These are phyloP conservation scores for Hassar affinis DNA, from an alignment of 2,113 vertebrate genomes.

Conservation along the genomic window DNA sequence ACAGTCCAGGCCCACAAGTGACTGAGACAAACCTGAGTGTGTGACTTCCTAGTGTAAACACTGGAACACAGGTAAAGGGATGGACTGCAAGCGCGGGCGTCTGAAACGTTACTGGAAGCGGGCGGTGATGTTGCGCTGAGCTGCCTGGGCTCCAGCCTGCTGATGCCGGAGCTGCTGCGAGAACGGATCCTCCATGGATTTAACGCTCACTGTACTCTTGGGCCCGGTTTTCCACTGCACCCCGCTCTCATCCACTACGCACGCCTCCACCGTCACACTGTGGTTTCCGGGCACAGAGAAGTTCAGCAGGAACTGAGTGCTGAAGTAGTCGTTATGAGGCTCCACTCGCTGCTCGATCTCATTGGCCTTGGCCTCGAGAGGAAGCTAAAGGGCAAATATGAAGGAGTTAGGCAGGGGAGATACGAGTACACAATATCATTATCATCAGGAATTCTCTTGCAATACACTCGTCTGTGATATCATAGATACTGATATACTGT, in stretches of 20 bases:
- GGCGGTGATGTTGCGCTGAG: conserved; percentile 69
- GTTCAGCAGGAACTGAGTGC: conserved; percentile 95
- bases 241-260: conserved; percentile 88
- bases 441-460: neutral
- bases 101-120: conserved; percentile 65
- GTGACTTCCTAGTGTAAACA: neutral
- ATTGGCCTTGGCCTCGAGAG: conserved; percentile 84
- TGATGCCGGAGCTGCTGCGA: conserved; percentile 90
- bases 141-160: conserved; percentile 45
- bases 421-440: neutral
- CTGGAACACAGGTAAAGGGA: neutral
- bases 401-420: neutral
- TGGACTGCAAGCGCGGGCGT: neutral
- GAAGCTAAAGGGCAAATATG: conserved; percentile 72
- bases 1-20: neutral
- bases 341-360: conserved; percentile 96
- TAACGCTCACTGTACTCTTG: conserved; percentile 85
- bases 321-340: conserved; percentile 98
- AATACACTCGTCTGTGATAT: neutral
- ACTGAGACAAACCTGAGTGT: neutral
- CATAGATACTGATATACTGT: too few relatives aligned
- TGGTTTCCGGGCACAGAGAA: conserved; percentile 90
- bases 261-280: conserved; percentile 90
- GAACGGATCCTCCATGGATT: conserved; percentile 91
- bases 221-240: conserved; percentile 93